Evolutionary conservation across 2,888 invertebrate genomes (phyloP), one percentile per base, ranked within the genome.

Genomic region (Epinotia brunnichana): DNA sequence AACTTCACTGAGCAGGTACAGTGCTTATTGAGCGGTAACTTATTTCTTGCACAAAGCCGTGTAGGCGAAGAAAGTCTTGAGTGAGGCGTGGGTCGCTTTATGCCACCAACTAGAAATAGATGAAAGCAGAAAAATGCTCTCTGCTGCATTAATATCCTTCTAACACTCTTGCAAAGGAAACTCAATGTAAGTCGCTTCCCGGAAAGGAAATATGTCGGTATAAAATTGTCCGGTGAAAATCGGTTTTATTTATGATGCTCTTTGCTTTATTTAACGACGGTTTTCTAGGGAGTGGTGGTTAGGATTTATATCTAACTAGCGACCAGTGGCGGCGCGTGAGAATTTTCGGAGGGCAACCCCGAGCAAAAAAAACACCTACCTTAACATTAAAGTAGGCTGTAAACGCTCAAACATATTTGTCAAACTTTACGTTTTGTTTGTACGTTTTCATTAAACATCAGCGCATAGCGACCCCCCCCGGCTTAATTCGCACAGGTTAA

Each of bases 21-120:
- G 44, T 69, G 51, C 57, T 69, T 53, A 51, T 69, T 51, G 21
- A 70, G 51, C 64, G 21, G 61, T 63, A 39, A 57, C 48, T 54
- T 67, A 71, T 60, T 62, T 24, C 59, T 51, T 57, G 68, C 69
- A 69, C 63, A 69, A 68, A 68, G 62, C 54, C 66, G 53, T 15
- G 72, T 68, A 63, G 68, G 68, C 67, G 72, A 72, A 63, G 51
- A 59, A 73, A 73, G 44, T 68, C 72, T 63, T 24, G 29, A 35
- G 9, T 35, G 35, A 69, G 21, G 73, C 73, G 69, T 63, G 69
- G 57, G 68, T 70, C 21, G 57, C 62, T 73, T 63, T 69, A 59
- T 59, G 53, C 59, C 73, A 29, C 24, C 62, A 19, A 39, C 17
- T 39, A 59, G 57, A 62, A 68, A 69, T 63, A 63, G 54, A 62